A percentile compares a stretch with the other conserved stretches of the same genome.
Evolutionary conservation across 1,140 invertebrate genomes (phyloP).

Genomic region (Diploscapter pachys): DNA sequence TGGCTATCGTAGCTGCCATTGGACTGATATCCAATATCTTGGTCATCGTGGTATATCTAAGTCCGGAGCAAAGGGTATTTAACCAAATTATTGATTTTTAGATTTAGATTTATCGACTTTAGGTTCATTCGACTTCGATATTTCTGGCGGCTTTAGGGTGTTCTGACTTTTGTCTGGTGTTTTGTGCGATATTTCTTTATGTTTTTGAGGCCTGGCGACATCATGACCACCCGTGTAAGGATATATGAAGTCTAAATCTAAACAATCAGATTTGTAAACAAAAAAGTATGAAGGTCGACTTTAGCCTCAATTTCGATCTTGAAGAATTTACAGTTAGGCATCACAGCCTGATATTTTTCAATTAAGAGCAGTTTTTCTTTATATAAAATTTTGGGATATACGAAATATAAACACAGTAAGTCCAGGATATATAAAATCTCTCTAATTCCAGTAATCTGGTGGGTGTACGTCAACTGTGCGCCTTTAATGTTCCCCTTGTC

Average conservation of each 20-base stretch:
- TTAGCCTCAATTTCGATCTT: no score
- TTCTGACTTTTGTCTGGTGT: conserved; percentile 57
- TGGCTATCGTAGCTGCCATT: conserved; percentile 54
- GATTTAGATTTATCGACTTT: neutral
- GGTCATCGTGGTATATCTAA: conserved; percentile 52
- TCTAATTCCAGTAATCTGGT: conserved; percentile 30
- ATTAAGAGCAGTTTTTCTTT: no score
- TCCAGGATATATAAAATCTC: no score
- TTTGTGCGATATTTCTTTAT: conserved; percentile 58
- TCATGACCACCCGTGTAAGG: conserved; percentile 45
- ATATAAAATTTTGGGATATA: no score
- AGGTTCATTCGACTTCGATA: conserved; percentile 48
- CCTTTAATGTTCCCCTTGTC: conserved; percentile 55
- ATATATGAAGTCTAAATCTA: no score
- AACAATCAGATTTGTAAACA: no score
- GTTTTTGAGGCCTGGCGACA: conserved; percentile 58
- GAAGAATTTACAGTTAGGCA: no score
- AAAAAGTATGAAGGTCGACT: no score
- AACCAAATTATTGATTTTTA: neutral
- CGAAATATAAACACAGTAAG: no score
- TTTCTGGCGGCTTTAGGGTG: conserved; percentile 51
- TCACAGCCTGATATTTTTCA: no score
- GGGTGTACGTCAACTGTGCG: conserved; percentile 49
- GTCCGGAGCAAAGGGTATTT: conserved; percentile 37
- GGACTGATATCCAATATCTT: conserved; percentile 52